Base-by-base conservation (phyloP, 1,140 invertebrate genomes). In the Drosophila elegans region DNA sequence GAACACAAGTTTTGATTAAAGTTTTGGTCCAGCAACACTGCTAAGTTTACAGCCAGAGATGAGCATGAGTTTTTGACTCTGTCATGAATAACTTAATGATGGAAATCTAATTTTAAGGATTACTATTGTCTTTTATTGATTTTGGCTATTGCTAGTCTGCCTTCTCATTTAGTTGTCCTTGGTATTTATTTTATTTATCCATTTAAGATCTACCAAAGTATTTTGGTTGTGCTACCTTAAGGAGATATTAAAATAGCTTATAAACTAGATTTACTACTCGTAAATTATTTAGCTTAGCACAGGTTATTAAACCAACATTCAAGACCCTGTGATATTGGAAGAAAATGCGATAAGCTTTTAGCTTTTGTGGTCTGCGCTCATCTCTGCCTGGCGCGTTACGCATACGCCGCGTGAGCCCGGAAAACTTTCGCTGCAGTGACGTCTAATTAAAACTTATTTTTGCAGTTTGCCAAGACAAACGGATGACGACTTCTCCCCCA, bases 1-100 rank as follows among this genome's bases (percentile, higher is more conserved):
- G 52, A 54, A 62, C 79, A 74, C 64, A 88, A 89, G 84, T 89
- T 88, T 84, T 80, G 84, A 89, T 72, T 83, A 80, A 88, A 88
- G 84, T 88, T 89, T 89, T 51, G 13, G 21, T 16, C 36, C 29
- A 25, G 25, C 55, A 57, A 54, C 54, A 29, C 12, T 2, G 9
- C 32, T 21, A 21, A 21, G 36, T 21, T 67, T 44, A 7, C 55
- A 53, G 34, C 32, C 25, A 82, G 75, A 69, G 60, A 48, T 74
- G 73, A 66, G 46, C 11, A 25, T 3, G 1, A 16, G 0, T 25
- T 21, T 4, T 11, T 16, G 4, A 6, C 29, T 1, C 5, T 12
- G 7, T 29, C 3, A 21, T n/a, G 1, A 5, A 5, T 0, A 4
- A 12, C 7, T 21, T 57, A 10, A 3, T 6, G 4, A n/a, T 29